Base-by-base conservation (phyloP, 2,113 vertebrate species). In the Sporophila hypoxantha region DNA sequence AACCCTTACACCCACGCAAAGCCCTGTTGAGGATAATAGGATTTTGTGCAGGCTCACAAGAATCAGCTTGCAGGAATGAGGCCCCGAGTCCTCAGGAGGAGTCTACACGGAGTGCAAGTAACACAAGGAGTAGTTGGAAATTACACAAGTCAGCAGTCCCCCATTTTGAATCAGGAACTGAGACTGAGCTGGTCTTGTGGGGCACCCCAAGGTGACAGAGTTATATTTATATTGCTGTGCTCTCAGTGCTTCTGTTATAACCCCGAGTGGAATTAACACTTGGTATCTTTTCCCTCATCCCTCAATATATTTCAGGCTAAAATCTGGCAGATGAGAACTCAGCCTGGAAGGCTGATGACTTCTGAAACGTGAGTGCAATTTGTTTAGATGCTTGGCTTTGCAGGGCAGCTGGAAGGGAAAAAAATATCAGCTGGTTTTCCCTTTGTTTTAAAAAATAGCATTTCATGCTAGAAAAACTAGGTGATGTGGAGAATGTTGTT, bases 231-330 rank as follows among this genome's bases (percentile, higher is more conserved):
- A 30, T 26, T 41, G 3, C 52, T 76, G 53, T 61, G 36, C 44
- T 82, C 53, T 87, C 64, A 60, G 49, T 56, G 66, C 79, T 89
- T 90, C 82, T 84, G 23, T 85, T 90, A 49, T 22, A 77, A 82
- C 3, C 5, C 20, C 4, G 26, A 23, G 34, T 23, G 37, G 32
- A 92, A 91, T 85, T 87, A 71, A 46, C 20, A 42, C 66, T 89
- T 56, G 30, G 11, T 76, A 27, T 80, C 13, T 3, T 76, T 29
- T 4, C 2, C 23, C n/a, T 37, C 2, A 4, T 11, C 12, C 27
- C 47, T 15, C 79, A 18, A 14, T 82, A 46, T 23, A 79, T 93
- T 92, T 52, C 76, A 92, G 52, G n/a, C 62, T 76, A 60, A 75
- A 85, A 85, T 56, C 22, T 74, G 23, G 44, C 44, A 78, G 65